Conservation (phyloP, 2,888 invertebrate genomes). For the Ophion costatus region DNA sequence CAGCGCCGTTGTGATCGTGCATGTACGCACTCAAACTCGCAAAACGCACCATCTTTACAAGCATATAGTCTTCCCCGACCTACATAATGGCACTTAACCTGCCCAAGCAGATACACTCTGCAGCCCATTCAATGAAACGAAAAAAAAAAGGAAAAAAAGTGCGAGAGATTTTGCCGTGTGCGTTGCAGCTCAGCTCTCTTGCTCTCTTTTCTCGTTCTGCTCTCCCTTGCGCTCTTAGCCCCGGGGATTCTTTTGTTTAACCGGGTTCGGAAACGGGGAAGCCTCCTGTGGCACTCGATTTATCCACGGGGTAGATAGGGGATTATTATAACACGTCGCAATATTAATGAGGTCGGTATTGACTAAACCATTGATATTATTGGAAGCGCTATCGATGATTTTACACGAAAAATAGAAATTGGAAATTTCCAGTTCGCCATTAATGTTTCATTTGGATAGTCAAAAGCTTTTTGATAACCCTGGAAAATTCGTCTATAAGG, state of each 20-base stretch:
- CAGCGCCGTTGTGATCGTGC: constrained; percentile 6
- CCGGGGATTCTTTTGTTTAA: constrained; percentile 62
- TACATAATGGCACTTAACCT: constrained; percentile 81
- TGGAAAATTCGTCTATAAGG: too few relatives aligned
- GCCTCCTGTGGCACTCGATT: constrained; percentile 13
- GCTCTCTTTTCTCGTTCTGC: constrained; percentile 44
- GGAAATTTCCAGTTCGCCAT: too few relatives aligned
- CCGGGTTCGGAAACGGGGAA: constrained; percentile 29
- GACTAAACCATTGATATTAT: background rate
- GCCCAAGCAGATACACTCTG: constrained; percentile 59
- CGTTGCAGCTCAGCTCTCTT: constrained; percentile 57
- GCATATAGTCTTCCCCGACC: constrained; percentile 46
- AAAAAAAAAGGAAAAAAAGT: constrained; percentile 46
- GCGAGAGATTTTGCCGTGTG: constrained; percentile 53
- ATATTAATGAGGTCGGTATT: background rate
- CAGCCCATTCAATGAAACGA: constrained; percentile 54
- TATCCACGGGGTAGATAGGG: background rate
- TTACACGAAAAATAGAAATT: background rate
- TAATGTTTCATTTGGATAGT: too few relatives aligned
- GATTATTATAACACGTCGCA: constrained; percentile 18
- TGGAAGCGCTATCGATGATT: background rate
- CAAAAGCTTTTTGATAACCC: too few relatives aligned
- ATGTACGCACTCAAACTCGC: constrained; percentile 18
- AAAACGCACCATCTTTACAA: constrained; percentile 20
- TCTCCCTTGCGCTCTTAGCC: constrained; percentile 24